These are phyloP conservation scores for Matsumurasca onukii DNA, from an alignment of 1,140 invertebrate species.

Conservation along the genomic window DNA sequence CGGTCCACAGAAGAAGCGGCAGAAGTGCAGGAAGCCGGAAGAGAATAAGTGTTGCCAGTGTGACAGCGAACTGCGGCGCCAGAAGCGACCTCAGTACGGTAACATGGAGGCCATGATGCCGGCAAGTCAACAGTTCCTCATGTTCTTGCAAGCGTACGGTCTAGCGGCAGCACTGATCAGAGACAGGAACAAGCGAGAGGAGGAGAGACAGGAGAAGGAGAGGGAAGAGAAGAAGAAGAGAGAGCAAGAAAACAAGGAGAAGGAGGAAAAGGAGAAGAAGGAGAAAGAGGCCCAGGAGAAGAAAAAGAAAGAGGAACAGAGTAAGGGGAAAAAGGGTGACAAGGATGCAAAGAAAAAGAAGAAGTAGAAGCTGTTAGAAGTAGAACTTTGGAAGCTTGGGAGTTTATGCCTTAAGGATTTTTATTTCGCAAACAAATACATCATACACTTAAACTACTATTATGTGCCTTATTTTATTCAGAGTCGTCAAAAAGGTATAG, in stretches of 20 bases:
- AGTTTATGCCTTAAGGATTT: no score
- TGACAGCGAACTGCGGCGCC: no score
- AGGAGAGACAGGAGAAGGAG: slow-evolving; percentile 10
- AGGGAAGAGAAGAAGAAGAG: neutral
- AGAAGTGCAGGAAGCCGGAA: neutral
- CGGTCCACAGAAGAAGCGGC: neutral
- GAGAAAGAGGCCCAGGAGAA: neutral
- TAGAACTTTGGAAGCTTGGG: no score
- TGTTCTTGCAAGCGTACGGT: slow-evolving; percentile 21
- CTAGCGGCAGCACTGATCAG: slow-evolving; percentile 6
- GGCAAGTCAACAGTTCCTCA: slow-evolving; percentile 11
- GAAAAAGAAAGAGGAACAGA: neutral
- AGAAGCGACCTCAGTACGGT: neutral
- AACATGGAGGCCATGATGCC: slow-evolving; percentile 14
- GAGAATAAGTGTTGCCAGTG: neutral
- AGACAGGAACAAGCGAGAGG: slow-evolving; percentile 7
- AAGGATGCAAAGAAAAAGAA: neutral
- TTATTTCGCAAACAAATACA: no score
- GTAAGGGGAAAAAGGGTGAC: neutral
- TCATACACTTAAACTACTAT: no score
- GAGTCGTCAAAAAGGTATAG: no score
- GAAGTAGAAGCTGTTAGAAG: no score
- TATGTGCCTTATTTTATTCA: no score
- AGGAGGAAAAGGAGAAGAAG: neutral
- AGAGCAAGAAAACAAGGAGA: neutral